These are phyloP conservation scores for Rhynchophorus ferrugineus DNA, from an alignment of 1,140 invertebrate species.

Conservation along the genomic window DNA sequence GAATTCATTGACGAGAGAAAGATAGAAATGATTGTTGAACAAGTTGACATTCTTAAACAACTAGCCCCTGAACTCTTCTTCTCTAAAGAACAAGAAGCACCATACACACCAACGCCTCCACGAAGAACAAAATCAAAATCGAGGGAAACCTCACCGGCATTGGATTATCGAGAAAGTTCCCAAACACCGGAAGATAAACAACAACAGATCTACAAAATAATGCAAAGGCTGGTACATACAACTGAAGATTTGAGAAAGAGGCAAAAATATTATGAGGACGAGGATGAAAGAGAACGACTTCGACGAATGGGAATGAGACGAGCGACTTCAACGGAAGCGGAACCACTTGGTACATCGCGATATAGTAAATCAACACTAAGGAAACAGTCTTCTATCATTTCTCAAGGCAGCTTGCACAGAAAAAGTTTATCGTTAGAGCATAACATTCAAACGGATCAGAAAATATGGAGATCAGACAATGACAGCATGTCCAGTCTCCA, in stretches of 20 bases:
- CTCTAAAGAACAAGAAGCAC: slow-evolving; percentile 29
- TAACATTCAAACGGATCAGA: slow-evolving; percentile 46
- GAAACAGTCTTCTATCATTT: slow-evolving; percentile 37
- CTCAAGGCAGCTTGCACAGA: slow-evolving; percentile 48
- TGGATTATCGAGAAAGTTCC: slow-evolving; percentile 41
- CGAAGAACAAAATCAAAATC: slow-evolving; percentile 50
- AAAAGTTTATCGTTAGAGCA: slow-evolving; percentile 73
- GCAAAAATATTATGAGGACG: slow-evolving; percentile 44
- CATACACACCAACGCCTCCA: slow-evolving; percentile 50
- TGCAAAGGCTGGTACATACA: slow-evolving; percentile 44
- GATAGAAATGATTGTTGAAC: slow-evolving; percentile 62
- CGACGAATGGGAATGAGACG: slow-evolving; percentile 40
- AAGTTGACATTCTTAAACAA: slow-evolving; percentile 68
- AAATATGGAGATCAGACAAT: slow-evolving; percentile 66
- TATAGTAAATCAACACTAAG: slow-evolving; percentile 41
- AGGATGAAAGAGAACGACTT: slow-evolving; percentile 43
- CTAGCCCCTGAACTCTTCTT: slow-evolving; percentile 57
- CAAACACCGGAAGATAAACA: slow-evolving; percentile 34
- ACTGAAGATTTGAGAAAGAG: slow-evolving; percentile 46
- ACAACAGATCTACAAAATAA: slow-evolving; percentile 38
- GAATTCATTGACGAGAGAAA: slow-evolving; percentile 59
- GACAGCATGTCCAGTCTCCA: slow-evolving; percentile 70
- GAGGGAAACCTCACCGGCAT: slow-evolving; percentile 51
- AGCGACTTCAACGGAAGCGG: slow-evolving; percentile 44
- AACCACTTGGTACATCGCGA: slow-evolving; percentile 23